Evolutionary conservation across 2,113 vertebrate genomes (phyloP), one percentile per base, ranked within the genome.

Genomic region (Podocnemis expansa): DNA sequence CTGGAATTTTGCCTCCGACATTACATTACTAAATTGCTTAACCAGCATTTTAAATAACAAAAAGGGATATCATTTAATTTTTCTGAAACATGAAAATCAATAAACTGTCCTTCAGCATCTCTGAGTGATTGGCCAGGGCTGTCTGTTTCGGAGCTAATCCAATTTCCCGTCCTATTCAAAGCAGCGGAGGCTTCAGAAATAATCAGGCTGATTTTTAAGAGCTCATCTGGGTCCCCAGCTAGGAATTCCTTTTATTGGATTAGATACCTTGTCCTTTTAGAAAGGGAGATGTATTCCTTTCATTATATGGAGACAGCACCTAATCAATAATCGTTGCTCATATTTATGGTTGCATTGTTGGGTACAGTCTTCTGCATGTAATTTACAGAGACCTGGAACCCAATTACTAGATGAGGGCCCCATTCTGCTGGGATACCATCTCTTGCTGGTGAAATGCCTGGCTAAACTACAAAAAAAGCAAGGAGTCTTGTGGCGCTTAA

Each of bases 41-140:
- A 93, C 95, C 97, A 97, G 97, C 96, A 52, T 97, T 98, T 98
- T 98, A 97, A 98, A 98, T 98, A 98, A 98, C 97, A 97, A 96
- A 97, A 97, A 94, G 94, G 94, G 94, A 94, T 94, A 98, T 97
- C 97, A 98, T 98, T 98, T 98, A 96, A 98, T 98, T 98, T 97
- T 98, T 96, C 95, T 83, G 94, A 97, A 97, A 98, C 93, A 94
- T 94, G 97, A 94, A 97, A 97, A 98, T 98, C 98, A 97, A 98
- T 98, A 98, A 86, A 13, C 96, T 85, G 98, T 97, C 96, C 98
- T 97, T 98, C 97, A 97, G 96, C 94, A 54, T 93, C 95, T 90
- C 87, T 91, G 97, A 98, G 89, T 94, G 96, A 98, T 96, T 54
- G 95, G 89, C 96, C 78, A 85, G 89, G 89, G 85, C 24, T 81